Percentiles rank a stretch among this genome's conserved stretches.
Conservation (phyloP, 2,113 vertebrate genomes). For the Rhagologus leucostigma region DNA sequence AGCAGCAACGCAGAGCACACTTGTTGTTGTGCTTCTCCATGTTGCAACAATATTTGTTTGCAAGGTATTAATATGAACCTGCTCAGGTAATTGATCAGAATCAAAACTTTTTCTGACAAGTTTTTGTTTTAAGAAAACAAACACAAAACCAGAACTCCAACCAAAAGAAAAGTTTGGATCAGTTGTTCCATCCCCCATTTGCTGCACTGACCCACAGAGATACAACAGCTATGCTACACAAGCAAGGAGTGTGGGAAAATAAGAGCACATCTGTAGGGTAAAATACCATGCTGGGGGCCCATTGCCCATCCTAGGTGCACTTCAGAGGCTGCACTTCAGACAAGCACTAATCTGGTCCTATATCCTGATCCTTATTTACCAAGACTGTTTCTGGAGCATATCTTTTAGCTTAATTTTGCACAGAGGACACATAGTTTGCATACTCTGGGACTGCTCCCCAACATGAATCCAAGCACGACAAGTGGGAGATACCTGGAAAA, state of each 20-base stretch:
- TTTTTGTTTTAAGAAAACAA: neutral
- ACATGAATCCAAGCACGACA: fast-evolving
- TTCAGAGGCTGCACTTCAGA: neutral
- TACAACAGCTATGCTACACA: neutral
- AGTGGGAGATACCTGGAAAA: neutral
- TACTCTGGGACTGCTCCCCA: neutral
- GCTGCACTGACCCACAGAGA: neutral
- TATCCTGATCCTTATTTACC: neutral
- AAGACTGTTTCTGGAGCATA: neutral
- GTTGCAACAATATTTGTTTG: neutral
- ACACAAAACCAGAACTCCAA: neutral
- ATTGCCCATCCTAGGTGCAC: neutral
- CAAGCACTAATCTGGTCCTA: neutral
- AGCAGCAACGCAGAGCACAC: neutral
- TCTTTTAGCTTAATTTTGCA: neutral
- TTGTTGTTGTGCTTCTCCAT: neutral
- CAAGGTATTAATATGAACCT: neutral
- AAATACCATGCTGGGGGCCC: neutral
- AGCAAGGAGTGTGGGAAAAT: neutral
- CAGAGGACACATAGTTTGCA: fast-evolving
- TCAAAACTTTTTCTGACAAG: neutral
- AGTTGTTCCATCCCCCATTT: neutral
- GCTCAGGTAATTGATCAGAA: neutral
- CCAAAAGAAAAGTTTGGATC: neutral
- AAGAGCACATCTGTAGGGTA: fast-evolving